These are phyloP conservation scores for Falco peregrinus DNA, from an alignment of 2,797 vertebrate genomes.

Conservation along the genomic window DNA sequence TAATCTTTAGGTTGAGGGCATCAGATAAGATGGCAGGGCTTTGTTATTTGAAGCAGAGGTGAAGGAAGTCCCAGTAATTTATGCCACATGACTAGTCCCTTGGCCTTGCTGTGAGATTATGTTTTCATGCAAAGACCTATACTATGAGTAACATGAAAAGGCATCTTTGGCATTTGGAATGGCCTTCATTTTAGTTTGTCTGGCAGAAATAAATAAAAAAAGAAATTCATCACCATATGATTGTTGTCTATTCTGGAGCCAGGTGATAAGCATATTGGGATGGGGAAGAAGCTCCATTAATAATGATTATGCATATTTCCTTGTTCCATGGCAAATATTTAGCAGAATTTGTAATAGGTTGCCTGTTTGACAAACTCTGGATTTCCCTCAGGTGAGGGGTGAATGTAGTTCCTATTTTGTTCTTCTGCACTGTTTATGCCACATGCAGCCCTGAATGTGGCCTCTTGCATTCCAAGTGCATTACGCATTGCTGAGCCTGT, in stretches of 20 bases:
- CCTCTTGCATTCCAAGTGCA: constrained; percentile 23
- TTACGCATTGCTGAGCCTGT: not conserved
- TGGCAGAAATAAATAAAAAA: not conserved
- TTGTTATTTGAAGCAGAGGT: not conserved
- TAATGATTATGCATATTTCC: not conserved
- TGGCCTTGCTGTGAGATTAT: not conserved
- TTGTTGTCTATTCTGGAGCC: not conserved
- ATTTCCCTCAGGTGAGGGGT: constrained; percentile 37
- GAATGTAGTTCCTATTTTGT: constrained; percentile 21
- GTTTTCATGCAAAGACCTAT: not conserved
- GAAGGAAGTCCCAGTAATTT: not conserved
- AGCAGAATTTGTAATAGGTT: constrained; percentile 4
- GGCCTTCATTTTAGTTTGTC: not conserved
- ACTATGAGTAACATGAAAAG: not conserved
- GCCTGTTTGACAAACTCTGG: constrained; percentile 10
- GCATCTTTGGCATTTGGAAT: not conserved
- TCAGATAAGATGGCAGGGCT: not conserved
- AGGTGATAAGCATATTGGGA: not conserved
- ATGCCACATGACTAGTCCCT: not conserved
- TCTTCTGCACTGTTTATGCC: not conserved
- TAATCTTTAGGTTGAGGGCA: not conserved
- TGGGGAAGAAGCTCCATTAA: not conserved
- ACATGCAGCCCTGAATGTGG: not conserved
- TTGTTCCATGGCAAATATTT: constrained; percentile 11
- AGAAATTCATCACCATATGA: rapidly evolving